Conservation (phyloP, 37 sponge, comb jelly and placozoan genomes). For the Haliclona indistincta region DNA sequence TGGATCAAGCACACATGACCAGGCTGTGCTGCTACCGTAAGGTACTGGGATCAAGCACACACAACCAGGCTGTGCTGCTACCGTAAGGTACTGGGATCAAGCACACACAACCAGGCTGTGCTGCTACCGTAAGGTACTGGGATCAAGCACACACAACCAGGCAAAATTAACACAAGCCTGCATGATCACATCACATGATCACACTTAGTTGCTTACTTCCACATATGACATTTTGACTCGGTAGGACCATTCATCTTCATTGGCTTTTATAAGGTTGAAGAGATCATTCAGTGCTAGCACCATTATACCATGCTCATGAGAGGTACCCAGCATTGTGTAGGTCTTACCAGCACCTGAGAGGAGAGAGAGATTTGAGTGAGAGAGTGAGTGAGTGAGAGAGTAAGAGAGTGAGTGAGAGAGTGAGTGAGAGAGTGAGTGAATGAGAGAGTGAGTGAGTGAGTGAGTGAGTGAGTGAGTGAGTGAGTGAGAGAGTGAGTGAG, state of each 20-base stretch:
- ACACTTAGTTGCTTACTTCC: constrained; percentile 50
- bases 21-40: too few species aligned
- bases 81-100: too few species aligned
- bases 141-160: too few species aligned
- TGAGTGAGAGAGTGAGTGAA: too few species aligned
- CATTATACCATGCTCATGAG: constrained; percentile 79
- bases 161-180: not conserved
- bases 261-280: constrained; percentile 63
- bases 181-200: not conserved
- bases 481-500: too few species aligned
- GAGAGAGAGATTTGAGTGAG: not conserved
- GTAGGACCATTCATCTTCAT: constrained; percentile 53
- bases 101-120: too few species aligned
- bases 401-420: not conserved
- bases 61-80: too few species aligned
- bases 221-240: constrained; percentile 79
- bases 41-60: too few species aligned
- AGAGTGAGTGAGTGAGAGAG: not conserved
- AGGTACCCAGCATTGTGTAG: constrained; percentile 88
- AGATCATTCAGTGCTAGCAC: constrained; percentile 79
- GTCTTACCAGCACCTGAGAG: constrained; percentile 89
- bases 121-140: too few species aligned
- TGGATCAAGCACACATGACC: too few species aligned
- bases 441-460: not conserved
- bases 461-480: not conserved